Conservation (phyloP, 2,113 vertebrate genomes). For the Petrocephalus zakoni region DNA sequence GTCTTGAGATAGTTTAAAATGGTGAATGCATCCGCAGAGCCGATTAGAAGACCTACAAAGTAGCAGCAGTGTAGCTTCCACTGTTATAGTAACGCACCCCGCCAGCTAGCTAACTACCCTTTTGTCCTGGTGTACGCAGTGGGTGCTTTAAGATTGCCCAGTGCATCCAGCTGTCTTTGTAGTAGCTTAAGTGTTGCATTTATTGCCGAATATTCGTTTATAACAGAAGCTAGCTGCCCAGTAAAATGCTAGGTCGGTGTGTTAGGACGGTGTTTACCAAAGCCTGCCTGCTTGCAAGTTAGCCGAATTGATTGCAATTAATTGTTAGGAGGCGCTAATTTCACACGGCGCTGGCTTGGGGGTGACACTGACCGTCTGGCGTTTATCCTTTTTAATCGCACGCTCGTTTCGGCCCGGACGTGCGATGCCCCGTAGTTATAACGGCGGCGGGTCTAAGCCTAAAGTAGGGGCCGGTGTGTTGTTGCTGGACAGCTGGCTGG, state of each 20-base stretch:
- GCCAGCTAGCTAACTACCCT: constrained; percentile 9
- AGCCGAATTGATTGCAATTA: neutral
- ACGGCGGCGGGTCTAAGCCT: neutral
- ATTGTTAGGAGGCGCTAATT: neutral
- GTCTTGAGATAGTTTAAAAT: neutral
- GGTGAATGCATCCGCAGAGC: neutral
- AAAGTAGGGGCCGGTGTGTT: neutral
- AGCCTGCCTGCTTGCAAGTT: neutral
- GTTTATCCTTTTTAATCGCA: neutral
- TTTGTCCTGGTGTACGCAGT: constrained; percentile 10
- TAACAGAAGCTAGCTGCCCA: neutral
- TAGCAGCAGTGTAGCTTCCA: neutral
- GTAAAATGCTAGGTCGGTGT: neutral
- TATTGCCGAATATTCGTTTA: neutral
- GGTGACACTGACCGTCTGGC: neutral
- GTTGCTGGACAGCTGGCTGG: neutral
- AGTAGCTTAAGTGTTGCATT: neutral
- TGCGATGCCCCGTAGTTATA: neutral
- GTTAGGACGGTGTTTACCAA: neutral
- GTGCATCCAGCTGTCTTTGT: neutral
- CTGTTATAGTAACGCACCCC: neutral
- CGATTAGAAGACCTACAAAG: neutral
- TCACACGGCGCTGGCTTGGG: neutral
- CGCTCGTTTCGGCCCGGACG: neutral
- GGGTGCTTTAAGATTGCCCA: neutral